These are phyloP conservation scores for Agriopis marginaria DNA, from an alignment of 2,888 invertebrate species.

Conservation along the genomic window DNA sequence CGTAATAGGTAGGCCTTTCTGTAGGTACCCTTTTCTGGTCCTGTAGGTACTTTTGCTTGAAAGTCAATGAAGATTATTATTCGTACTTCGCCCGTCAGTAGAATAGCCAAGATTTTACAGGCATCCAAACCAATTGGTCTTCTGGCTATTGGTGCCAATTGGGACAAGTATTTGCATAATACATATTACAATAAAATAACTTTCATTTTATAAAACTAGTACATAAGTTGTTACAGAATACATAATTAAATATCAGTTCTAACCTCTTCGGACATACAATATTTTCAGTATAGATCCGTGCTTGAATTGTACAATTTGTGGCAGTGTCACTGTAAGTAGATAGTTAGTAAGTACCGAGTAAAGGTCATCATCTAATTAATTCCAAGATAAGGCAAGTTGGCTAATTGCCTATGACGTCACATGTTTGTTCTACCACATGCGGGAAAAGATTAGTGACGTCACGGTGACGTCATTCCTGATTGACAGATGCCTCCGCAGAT, in stretches of 20 bases:
- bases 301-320: not conserved
- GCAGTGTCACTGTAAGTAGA: not conserved
- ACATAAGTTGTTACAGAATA: not conserved
- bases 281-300: not conserved
- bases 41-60: no score
- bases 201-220: not conserved
- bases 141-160: no score
- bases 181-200: no score
- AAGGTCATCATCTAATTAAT: slow-evolving; percentile 13
- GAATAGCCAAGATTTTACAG: no score
- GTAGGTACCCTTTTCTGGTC: no score
- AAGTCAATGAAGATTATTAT: no score
- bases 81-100: no score
- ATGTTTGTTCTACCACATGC: slow-evolving; percentile 15
- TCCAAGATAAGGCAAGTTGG: slow-evolving; percentile 17
- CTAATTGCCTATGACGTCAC: slow-evolving; percentile 27
- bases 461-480: slow-evolving; percentile 16
- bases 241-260: no score
- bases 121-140: no score
- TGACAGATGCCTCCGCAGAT: slow-evolving; percentile 10
- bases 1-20: no score
- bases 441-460: slow-evolving; percentile 17
- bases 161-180: no score
- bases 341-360: not conserved
- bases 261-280: no score